phyloP scores from a whole-genome alignment of 1,140 invertebrate genomes.

The Physella acuta region DNA sequence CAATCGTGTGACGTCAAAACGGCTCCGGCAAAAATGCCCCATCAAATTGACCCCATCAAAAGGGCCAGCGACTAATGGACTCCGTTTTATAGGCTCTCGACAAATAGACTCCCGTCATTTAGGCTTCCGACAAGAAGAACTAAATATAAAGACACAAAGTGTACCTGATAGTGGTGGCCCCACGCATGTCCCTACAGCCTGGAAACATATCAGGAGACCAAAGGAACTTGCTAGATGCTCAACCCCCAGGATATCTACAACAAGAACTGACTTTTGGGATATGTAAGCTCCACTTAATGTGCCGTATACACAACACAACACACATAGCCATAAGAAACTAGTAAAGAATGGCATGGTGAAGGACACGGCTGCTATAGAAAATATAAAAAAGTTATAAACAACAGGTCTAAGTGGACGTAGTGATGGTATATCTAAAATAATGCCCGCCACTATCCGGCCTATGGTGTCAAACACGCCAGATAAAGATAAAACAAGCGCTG shows the following conservation, averaged over 20 bases:
- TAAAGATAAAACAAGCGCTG: slow-evolving; percentile 38
- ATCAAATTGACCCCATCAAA: no score
- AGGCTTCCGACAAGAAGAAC: slow-evolving; percentile 38
- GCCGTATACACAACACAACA: slow-evolving; percentile 39
- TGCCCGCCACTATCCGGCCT: slow-evolving; percentile 35
- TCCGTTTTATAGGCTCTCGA: no score
- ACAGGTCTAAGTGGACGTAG: slow-evolving; percentile 36
- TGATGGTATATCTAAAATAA: slow-evolving; percentile 34
- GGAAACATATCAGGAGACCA: slow-evolving; percentile 87
- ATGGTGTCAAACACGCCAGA: slow-evolving; percentile 40
- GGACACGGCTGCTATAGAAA: slow-evolving; percentile 34
- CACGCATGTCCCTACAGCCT: slow-evolving; percentile 83
- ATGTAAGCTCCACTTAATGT: slow-evolving; percentile 62
- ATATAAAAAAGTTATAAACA: slow-evolving; percentile 42
- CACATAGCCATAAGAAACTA: slow-evolving; percentile 31
- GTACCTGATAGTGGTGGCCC: slow-evolving; percentile 86
- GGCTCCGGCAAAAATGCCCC: slow-evolving; percentile 40
- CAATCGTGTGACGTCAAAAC: slow-evolving; percentile 38
- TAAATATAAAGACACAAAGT: no score
- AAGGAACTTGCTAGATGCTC: slow-evolving; percentile 91
- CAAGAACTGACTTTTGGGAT: slow-evolving; percentile 86
- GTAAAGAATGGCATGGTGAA: slow-evolving; percentile 35
- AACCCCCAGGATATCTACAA: slow-evolving; percentile 88
- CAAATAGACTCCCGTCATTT: no score
- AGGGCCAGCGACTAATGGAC: no score